phyloP scores from a whole-genome alignment of 2,797 vertebrate species.

The Odontamblyopus rebecca region DNA sequence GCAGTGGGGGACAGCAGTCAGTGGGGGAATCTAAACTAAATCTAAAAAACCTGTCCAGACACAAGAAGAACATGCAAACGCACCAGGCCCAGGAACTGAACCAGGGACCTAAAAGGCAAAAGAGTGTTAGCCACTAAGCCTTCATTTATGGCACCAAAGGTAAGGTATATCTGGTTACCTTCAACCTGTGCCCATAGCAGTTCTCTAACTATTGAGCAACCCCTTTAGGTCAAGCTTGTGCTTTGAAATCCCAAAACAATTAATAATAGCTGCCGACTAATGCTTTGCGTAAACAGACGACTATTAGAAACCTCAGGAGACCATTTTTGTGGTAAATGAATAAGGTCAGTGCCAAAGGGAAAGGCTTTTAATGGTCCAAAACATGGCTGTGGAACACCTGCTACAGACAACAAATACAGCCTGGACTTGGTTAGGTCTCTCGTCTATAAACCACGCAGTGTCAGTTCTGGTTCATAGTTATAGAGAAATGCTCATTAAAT shows the following conservation, averaged over 20 bases:
- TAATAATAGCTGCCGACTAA: slow-evolving; percentile 1
- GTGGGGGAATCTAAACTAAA: too few relatives aligned
- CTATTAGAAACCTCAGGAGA: slow-evolving; percentile 12
- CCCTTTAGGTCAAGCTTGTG: slow-evolving; percentile 21
- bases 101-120: not conserved
- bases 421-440: not conserved
- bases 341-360: slow-evolving; percentile 15
- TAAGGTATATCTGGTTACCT: not conserved
- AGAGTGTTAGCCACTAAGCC: not conserved
- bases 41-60: too few relatives aligned
- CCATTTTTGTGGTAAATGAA: slow-evolving; percentile 11
- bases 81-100: not conserved
- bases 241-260: slow-evolving; percentile 13
- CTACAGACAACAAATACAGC: not conserved
- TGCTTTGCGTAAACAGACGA: slow-evolving; percentile 8
- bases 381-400: slow-evolving; percentile 6
- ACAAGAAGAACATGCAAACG: not conserved
- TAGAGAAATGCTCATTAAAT: not conserved
- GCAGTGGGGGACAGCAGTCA: too few relatives aligned
- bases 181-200: slow-evolving; percentile 19
- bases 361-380: not conserved
- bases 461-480: not conserved
- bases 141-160: not conserved
- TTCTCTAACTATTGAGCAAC: slow-evolving; percentile 30
- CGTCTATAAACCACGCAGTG: not conserved